These are phyloP conservation scores for Cynopterus brachyotis DNA, from an alignment of 2,113 vertebrate genomes.

Conservation along the genomic window DNA sequence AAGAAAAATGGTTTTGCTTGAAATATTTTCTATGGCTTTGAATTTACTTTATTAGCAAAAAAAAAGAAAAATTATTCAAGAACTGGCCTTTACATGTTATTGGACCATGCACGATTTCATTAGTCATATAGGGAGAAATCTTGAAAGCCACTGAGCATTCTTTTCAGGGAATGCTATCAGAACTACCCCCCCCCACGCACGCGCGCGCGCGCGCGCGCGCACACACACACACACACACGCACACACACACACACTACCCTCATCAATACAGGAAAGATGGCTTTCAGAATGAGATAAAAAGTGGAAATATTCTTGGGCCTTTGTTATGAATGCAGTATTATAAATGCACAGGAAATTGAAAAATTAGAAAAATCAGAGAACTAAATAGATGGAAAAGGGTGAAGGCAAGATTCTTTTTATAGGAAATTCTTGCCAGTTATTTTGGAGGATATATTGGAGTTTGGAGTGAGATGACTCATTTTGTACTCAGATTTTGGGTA, in stretches of 20 bases:
- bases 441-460: slow-evolving; percentile 86
- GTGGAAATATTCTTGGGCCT: not conserved
- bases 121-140: not conserved
- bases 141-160: not conserved
- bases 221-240: too few species aligned
- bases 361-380: slow-evolving; percentile 71
- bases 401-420: slow-evolving; percentile 79
- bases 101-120: slow-evolving; percentile 15
- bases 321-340: slow-evolving; percentile 56
- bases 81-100: slow-evolving; percentile 14
- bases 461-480: slow-evolving; percentile 88
- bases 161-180: not conserved
- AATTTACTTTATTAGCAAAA: slow-evolving; percentile 62
- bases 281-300: slow-evolving; percentile 44
- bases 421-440: slow-evolving; percentile 83
- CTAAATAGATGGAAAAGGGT: slow-evolving; percentile 77
- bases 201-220: too few species aligned
- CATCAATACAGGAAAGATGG: not conserved
- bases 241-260: too few species aligned
- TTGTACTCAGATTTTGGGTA: slow-evolving; percentile 86
- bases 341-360: slow-evolving; percentile 68
- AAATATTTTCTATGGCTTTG: slow-evolving; percentile 75
- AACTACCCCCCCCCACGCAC: not conserved
- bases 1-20: slow-evolving; percentile 76
- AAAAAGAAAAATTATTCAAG: slow-evolving; percentile 35